phyloP scores from a whole-genome alignment of 92 coral and sea anemone species.

The Actinernus sp. region DNA sequence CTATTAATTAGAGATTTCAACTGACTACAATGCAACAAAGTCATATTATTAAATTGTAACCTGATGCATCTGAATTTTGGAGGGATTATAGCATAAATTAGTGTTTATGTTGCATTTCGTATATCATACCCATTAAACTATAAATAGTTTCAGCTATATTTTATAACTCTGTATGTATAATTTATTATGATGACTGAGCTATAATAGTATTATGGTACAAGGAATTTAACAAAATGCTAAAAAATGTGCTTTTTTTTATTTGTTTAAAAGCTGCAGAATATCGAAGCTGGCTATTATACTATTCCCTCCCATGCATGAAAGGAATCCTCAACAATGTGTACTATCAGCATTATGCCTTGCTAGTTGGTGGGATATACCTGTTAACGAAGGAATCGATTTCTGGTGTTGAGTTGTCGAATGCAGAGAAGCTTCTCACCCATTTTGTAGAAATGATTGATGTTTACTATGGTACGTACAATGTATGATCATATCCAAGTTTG shows the following conservation, averaged over 20 bases:
- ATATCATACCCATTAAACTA: no score
- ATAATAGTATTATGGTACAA: no score
- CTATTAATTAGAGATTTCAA: no score
- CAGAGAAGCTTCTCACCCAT: conserved; percentile 24
- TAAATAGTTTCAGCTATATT: no score
- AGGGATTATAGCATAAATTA: no score
- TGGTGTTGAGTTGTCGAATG: conserved; percentile 12
- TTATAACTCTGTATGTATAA: no score
- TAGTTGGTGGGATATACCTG: conserved; percentile 41
- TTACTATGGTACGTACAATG: conserved; percentile 52
- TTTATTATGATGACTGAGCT: no score
- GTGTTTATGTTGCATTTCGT: no score
- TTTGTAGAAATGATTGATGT: conserved; percentile 60
- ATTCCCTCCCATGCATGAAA: conserved; percentile 56
- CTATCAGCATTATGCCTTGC: conserved; percentile 48
- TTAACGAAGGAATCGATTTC: conserved; percentile 35
- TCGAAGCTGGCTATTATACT: conserved; percentile 56
- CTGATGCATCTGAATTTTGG: no score
- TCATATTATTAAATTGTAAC: no score
- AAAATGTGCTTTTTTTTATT: not conserved
- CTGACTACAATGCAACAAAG: no score
- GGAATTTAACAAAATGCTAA: no score
- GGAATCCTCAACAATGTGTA: conserved; percentile 48
- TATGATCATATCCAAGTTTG: not conserved
- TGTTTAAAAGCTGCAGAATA: conserved; percentile 40